phyloP scores from a whole-genome alignment of 2,797 vertebrate genomes.

The Cirrhinus mrigala region DNA sequence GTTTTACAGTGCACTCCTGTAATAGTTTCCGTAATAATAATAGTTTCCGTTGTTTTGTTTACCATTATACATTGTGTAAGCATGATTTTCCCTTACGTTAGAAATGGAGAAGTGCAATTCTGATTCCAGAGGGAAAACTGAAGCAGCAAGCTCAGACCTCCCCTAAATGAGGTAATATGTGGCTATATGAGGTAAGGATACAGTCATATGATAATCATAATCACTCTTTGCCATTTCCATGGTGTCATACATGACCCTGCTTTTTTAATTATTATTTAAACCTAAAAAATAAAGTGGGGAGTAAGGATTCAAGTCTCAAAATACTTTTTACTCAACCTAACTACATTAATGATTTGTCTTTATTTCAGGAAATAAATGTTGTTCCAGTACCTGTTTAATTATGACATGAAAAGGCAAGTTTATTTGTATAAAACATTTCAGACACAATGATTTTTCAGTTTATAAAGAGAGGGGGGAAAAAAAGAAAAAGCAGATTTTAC shows the following conservation, averaged over 20 bases:
- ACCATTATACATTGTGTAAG: background rate
- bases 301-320: background rate
- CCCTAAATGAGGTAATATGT: background rate
- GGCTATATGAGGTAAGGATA: background rate
- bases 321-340: background rate
- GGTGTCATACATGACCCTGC: background rate
- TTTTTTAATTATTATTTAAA: background rate
- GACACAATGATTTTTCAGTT: background rate
- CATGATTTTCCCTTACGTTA: background rate
- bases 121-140: background rate
- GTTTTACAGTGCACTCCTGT: background rate
- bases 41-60: background rate
- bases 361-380: background rate
- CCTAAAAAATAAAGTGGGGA: background rate
- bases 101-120: constrained; percentile 21
- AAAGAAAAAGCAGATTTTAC: background rate
- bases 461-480: background rate
- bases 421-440: background rate
- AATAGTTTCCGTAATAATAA: background rate
- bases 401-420: constrained; percentile 13
- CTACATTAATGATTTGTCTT: background rate
- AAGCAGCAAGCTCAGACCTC: background rate
- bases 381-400: background rate
- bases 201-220: background rate
- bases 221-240: background rate